Evolutionary conservation across 2,113 vertebrate genomes (phyloP).

Genomic region (Podarcis muralis): DNA sequence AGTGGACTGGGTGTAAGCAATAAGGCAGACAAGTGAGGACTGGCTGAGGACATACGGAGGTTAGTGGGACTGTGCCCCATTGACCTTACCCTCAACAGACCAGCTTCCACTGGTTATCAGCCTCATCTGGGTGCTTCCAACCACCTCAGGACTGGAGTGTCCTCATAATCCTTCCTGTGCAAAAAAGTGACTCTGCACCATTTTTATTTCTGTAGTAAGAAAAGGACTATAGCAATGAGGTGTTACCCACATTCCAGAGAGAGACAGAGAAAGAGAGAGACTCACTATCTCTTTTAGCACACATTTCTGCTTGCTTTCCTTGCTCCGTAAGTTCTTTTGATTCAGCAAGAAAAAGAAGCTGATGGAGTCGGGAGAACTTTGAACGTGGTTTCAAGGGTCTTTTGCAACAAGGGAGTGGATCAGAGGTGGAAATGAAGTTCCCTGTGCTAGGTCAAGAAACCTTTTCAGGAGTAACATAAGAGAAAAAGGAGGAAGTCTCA

Average conservation of each 20-base stretch:
- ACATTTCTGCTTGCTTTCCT: not conserved
- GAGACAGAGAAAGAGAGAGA: not conserved
- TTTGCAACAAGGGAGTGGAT: not conserved
- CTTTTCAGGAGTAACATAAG: not conserved
- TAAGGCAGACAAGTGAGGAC: no score
- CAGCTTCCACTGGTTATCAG: no score
- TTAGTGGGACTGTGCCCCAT: no score
- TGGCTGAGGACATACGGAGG: no score
- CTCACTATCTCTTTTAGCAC: not conserved
- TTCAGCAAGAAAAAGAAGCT: slow-evolving; percentile 9
- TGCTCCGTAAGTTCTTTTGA: not conserved
- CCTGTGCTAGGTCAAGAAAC: rapidly evolving
- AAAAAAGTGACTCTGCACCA: no score
- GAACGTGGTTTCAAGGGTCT: not conserved
- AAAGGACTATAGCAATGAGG: not conserved
- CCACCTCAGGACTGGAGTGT: no score
- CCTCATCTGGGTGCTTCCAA: no score
- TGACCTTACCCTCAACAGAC: no score
- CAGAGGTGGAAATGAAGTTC: not conserved
- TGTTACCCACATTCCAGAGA: not conserved
- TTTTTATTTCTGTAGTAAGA: not conserved
- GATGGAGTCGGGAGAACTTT: not conserved
- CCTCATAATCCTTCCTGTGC: not conserved
- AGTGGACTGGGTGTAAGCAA: no score
- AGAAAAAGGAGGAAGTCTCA: not conserved